These are phyloP conservation scores for Drosophila testacea DNA, from an alignment of 2,888 invertebrate genomes.

Conservation along the genomic window DNA sequence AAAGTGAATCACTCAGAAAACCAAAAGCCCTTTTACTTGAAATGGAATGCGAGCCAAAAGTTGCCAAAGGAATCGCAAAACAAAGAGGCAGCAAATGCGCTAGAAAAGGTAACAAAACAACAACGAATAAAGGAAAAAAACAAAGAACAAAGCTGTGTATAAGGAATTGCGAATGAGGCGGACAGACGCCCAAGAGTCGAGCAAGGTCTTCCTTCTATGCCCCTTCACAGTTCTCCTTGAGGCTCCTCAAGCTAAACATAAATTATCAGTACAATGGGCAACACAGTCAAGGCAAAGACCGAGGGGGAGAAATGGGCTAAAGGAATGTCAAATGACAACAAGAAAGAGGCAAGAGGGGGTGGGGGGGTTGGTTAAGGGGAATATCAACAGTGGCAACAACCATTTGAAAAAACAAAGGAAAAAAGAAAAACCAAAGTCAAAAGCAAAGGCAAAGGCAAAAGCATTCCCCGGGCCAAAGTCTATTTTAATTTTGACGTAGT, in stretches of 20 bases:
- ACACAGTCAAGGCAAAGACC: constrained; percentile 30
- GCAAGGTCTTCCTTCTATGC: constrained; percentile 1
- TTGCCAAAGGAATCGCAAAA: constrained; percentile 62
- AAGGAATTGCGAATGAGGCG: constrained; percentile 40
- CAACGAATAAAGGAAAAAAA: constrained; percentile 38
- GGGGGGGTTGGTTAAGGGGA: background rate
- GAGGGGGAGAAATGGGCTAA: constrained; percentile 9
- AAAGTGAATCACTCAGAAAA: constrained; percentile 56
- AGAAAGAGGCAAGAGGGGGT: background rate
- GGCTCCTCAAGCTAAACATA: constrained; percentile 54
- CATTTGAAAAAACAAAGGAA: constrained; percentile 6
- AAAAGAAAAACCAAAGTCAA: background rate
- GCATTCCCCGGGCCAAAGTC: constrained; percentile 58
- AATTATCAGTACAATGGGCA: constrained; percentile 70
- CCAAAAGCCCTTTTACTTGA: constrained; percentile 41
- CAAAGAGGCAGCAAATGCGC: constrained; percentile 48
- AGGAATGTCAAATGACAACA: constrained; percentile 49
- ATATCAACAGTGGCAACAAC: constrained; percentile 4
- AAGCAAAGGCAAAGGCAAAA: constrained; percentile 10
- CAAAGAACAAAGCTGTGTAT: constrained; percentile 33
- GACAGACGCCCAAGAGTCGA: constrained; percentile 37
- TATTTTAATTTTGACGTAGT: constrained; percentile 75
- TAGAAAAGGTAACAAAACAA: constrained; percentile 48
- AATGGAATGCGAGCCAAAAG: constrained; percentile 60
- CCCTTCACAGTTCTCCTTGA: constrained; percentile 4